phyloP scores from a whole-genome alignment of 2,797 vertebrate species.

The Sarcoramphus papa region DNA sequence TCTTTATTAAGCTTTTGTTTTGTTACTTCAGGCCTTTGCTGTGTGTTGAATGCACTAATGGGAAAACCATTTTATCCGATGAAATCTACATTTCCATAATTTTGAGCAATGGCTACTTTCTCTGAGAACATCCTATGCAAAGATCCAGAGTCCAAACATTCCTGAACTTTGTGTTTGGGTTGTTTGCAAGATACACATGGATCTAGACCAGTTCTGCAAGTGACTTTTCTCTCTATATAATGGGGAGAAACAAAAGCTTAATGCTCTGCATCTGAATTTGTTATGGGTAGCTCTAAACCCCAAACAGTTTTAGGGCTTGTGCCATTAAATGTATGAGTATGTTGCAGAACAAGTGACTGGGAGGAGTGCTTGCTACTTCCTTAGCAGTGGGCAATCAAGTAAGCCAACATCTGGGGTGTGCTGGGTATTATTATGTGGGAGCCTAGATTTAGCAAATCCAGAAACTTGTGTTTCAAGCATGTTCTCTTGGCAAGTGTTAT shows the following conservation, averaged over 20 bases:
- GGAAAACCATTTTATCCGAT: neutral
- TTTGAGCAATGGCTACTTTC: neutral
- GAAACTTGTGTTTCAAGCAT: neutral
- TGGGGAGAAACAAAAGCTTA: neutral
- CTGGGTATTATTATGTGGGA: neutral
- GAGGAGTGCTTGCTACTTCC: neutral
- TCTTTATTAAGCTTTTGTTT: slow-evolving; percentile 42
- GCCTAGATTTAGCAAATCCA: neutral
- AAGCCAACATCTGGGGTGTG: neutral
- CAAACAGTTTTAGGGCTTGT: neutral
- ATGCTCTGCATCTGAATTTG: neutral
- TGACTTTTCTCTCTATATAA: accelerated
- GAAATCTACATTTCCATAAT: neutral
- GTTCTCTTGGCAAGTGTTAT: neutral
- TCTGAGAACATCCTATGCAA: neutral
- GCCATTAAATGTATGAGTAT: neutral
- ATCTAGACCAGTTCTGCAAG: neutral
- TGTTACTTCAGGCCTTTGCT: slow-evolving; percentile 19
- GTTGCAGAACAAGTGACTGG: neutral
- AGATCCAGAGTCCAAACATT: neutral
- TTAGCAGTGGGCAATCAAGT: neutral
- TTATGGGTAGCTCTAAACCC: neutral
- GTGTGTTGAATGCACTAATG: neutral
- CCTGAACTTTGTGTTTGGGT: neutral
- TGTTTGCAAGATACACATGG: neutral